phyloP scores from a whole-genome alignment of 2,888 invertebrate species.

The Platypus cylindrus region DNA sequence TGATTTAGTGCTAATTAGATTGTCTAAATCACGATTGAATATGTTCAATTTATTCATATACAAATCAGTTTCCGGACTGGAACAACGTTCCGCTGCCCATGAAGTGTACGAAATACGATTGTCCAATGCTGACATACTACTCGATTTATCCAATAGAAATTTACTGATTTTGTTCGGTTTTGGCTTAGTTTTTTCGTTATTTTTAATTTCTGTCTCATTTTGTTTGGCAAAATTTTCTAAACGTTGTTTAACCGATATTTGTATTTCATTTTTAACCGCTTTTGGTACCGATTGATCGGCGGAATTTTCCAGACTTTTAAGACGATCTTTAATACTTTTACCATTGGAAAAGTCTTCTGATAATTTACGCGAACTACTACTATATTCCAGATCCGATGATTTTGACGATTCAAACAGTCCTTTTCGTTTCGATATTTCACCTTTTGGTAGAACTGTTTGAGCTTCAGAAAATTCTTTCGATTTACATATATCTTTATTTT shows the following conservation, averaged over 20 bases:
- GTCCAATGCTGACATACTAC: slow-evolving; percentile 17
- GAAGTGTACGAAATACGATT: slow-evolving; percentile 19
- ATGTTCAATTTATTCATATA: slow-evolving; percentile 32
- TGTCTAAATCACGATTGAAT: slow-evolving; percentile 35
- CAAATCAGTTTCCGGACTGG: slow-evolving; percentile 44
- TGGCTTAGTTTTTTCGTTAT: slow-evolving; percentile 16
- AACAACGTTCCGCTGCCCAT: slow-evolving; percentile 29
- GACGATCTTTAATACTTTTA: slow-evolving; percentile 59
- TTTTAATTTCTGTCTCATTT: slow-evolving; percentile 17
- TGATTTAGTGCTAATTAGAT: slow-evolving; percentile 25
- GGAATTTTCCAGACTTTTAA: slow-evolving; percentile 55
- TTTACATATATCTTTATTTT: slow-evolving; percentile 22
- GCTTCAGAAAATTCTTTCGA: slow-evolving; percentile 29
- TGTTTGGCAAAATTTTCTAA: slow-evolving; percentile 22
- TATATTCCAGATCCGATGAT: slow-evolving; percentile 35
- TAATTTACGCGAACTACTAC: slow-evolving; percentile 37
- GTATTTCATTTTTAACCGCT: slow-evolving; percentile 21
- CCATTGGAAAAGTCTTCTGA: slow-evolving; percentile 52
- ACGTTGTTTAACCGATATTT: slow-evolving; percentile 23
- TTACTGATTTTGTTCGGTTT: slow-evolving; percentile 24
- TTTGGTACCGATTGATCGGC: slow-evolving; percentile 39
- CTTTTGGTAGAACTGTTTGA: slow-evolving; percentile 49
- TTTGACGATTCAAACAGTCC: slow-evolving; percentile 69
- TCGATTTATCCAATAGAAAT: slow-evolving; percentile 23
- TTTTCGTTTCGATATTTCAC: slow-evolving; percentile 67